Conservation (phyloP, 2,113 vertebrate genomes). For the Archilochus colubris region DNA sequence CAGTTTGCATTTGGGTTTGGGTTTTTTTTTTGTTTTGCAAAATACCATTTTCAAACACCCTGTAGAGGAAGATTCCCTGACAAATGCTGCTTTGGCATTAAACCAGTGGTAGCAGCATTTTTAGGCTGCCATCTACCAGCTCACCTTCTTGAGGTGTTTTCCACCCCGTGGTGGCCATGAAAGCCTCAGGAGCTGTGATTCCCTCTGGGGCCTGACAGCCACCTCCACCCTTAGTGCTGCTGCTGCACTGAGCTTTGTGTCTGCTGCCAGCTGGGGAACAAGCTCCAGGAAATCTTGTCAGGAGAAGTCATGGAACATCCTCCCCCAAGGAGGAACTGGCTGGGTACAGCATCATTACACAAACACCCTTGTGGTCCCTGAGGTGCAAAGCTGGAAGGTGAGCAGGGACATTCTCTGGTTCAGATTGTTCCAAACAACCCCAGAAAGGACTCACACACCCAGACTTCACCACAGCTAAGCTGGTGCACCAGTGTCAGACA, state of each 20-base stretch:
- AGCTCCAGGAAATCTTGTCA: conserved; percentile 65
- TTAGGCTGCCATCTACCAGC: rapidly evolving
- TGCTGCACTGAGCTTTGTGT: conserved; percentile 56
- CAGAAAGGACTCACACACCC: no score
- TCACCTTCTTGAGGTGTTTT: no score
- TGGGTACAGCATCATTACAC: conserved; percentile 30
- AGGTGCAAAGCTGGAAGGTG: neutral
- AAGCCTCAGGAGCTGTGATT: rapidly evolving
- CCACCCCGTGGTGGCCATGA: neutral
- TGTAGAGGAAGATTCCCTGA: neutral
- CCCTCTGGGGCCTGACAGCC: neutral
- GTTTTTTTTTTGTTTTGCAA: neutral
- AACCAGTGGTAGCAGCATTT: neutral
- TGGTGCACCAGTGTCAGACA: neutral
- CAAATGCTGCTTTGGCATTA: neutral
- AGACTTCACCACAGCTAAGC: neutral
- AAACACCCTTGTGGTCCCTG: conserved; percentile 38
- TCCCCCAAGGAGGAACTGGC: conserved; percentile 46
- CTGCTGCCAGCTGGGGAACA: conserved; percentile 57
- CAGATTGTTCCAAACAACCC: neutral
- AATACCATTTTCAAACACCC: neutral
- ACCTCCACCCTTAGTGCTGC: conserved; percentile 32
- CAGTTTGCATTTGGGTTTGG: neutral
- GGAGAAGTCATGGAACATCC: neutral
- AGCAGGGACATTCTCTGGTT: neutral